Evolutionary conservation across 1,140 invertebrate species (phyloP).

Genomic region (Drosophila nigrodunni): DNA sequence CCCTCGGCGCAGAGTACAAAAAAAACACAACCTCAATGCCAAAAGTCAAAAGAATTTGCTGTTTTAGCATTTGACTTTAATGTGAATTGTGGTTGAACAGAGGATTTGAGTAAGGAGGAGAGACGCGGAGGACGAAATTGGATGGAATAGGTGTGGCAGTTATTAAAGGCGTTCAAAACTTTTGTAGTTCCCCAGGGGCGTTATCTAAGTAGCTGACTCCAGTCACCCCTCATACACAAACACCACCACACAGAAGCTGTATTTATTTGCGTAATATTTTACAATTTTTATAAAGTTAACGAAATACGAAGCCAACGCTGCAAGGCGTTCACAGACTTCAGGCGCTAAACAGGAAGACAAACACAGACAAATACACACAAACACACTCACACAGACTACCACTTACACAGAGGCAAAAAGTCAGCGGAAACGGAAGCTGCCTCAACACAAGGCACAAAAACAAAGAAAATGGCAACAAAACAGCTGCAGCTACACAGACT

Average conservation of each 20-base stretch:
- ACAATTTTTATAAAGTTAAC: constrained; percentile 79
- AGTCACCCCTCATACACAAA: constrained; percentile 15
- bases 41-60: constrained; percentile 43
- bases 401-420: background rate
- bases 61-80: constrained; percentile 72
- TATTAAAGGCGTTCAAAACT: constrained; percentile 64
- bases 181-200: constrained; percentile 31
- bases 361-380: constrained; percentile 34
- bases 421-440: constrained; percentile 72
- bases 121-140: background rate
- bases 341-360: constrained; percentile 69
- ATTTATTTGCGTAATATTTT: constrained; percentile 81
- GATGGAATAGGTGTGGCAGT: constrained; percentile 16
- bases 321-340: constrained; percentile 48
- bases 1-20: too few species aligned
- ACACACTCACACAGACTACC: constrained; percentile 32
- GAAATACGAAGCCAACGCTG: constrained; percentile 62
- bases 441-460: constrained; percentile 61
- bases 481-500: constrained; percentile 62
- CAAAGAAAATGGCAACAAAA: constrained; percentile 47
- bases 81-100: constrained; percentile 49
- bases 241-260: constrained; percentile 44
- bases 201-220: constrained; percentile 65
- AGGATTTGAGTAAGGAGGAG: background rate
- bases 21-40: background rate